These are phyloP conservation scores for Epiblema foenella DNA, from an alignment of 2,888 invertebrate genomes.

Conservation along the genomic window DNA sequence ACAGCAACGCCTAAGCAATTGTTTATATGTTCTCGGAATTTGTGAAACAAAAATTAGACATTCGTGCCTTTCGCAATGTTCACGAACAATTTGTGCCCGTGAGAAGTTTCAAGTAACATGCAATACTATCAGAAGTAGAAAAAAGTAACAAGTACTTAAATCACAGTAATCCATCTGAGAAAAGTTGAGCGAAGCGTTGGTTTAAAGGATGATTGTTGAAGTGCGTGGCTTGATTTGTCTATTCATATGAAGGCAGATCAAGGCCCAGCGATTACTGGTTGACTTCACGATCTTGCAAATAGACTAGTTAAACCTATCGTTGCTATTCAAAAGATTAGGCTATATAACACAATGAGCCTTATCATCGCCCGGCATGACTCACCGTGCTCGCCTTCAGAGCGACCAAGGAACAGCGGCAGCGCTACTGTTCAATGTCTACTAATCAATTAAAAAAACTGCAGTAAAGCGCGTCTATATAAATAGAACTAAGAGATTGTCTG, in stretches of 20 bases:
- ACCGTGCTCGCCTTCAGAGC: slow-evolving; percentile 48
- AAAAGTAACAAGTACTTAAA: slow-evolving; percentile 38
- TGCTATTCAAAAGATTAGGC: slow-evolving; percentile 55
- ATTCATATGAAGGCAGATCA: slow-evolving; percentile 38
- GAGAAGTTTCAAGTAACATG: slow-evolving; percentile 24
- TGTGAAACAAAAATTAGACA: slow-evolving; percentile 34
- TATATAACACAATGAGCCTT: slow-evolving; percentile 61
- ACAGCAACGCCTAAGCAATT: slow-evolving; percentile 23
- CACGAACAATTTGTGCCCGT: slow-evolving; percentile 26
- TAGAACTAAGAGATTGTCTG: slow-evolving; percentile 14
- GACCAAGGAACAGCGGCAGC: slow-evolving; percentile 52
- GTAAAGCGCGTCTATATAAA: slow-evolving; percentile 16
- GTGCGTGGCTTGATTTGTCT: slow-evolving; percentile 38
- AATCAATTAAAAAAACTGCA: neutral
- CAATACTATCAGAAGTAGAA: slow-evolving; percentile 31
- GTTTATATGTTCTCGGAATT: slow-evolving; percentile 33
- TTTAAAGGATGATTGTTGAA: slow-evolving; percentile 26
- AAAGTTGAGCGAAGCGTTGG: slow-evolving; percentile 21
- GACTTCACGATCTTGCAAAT: slow-evolving; percentile 42
- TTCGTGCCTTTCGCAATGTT: slow-evolving; percentile 36
- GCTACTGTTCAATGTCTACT: slow-evolving; percentile 16
- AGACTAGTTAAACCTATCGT: slow-evolving; percentile 33
- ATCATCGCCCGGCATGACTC: slow-evolving; percentile 59
- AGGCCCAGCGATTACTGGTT: slow-evolving; percentile 37
- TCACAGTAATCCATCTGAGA: slow-evolving; percentile 31